Conservation (phyloP, 1,140 invertebrate genomes). For the Drosophila kurseongensis region DNA sequence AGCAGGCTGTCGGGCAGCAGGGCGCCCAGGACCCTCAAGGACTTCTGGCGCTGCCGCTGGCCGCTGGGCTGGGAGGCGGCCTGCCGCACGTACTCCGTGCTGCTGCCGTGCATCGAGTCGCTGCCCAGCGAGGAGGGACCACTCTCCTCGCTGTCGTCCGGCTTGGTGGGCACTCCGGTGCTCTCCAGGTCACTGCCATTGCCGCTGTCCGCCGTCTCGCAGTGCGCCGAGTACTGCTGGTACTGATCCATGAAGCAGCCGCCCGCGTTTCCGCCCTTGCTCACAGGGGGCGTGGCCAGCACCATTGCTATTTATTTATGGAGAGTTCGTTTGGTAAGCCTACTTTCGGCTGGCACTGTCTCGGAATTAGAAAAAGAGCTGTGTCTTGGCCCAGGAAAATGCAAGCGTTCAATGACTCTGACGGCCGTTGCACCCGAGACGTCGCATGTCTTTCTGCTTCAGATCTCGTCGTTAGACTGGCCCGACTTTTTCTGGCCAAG, state of each 20-base stretch:
- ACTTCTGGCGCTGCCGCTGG: slow-evolving; percentile 64
- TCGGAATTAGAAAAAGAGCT: slow-evolving; percentile 15
- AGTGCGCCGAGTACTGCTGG: slow-evolving; percentile 85
- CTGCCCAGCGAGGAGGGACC: slow-evolving; percentile 78
- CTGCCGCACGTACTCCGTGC: slow-evolving; percentile 70
- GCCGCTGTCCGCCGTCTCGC: slow-evolving; percentile 92
- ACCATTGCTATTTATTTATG: slow-evolving; percentile 42
- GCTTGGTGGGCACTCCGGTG: slow-evolving; percentile 81
- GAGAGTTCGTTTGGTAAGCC: slow-evolving; percentile 2
- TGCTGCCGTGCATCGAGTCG: slow-evolving; percentile 75
- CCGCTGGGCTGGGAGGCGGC: slow-evolving; percentile 65
- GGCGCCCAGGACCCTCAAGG: slow-evolving; percentile 60
- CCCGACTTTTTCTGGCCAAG: slow-evolving; percentile 58
- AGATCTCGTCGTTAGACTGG: slow-evolving; percentile 80
- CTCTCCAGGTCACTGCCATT: slow-evolving; percentile 92
- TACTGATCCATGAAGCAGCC: slow-evolving; percentile 86
- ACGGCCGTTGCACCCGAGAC: slow-evolving; percentile 79
- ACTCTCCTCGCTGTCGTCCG: slow-evolving; percentile 84
- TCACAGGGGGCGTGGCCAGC: slow-evolving; percentile 51
- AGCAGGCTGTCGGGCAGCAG: slow-evolving; percentile 78
- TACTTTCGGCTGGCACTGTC: slow-evolving; percentile 12
- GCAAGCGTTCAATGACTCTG: slow-evolving; percentile 74
- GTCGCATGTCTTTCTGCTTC: slow-evolving; percentile 80
- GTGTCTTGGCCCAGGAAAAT: slow-evolving; percentile 38
- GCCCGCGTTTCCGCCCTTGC: slow-evolving; percentile 84